Conservation (phyloP, 2,888 invertebrate species). For the Monoplex corrugatus region DNA sequence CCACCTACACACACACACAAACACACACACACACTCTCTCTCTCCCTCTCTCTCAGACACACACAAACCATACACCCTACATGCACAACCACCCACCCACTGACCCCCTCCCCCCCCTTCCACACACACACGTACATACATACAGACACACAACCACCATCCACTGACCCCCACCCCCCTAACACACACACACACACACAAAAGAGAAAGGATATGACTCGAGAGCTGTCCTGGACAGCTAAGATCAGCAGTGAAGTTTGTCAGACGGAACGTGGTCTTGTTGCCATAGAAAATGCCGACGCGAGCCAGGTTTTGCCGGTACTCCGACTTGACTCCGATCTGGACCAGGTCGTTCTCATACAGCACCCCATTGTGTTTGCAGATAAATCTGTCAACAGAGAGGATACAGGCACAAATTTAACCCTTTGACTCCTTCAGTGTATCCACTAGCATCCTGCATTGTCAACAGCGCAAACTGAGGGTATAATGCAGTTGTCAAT, state of each 20-base stretch:
- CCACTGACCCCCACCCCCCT: neutral
- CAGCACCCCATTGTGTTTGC: constrained; percentile 97
- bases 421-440: too few relatives aligned
- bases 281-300: constrained; percentile 98
- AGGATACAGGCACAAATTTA: neutral
- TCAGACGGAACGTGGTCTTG: constrained; percentile 87
- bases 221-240: constrained; percentile 88
- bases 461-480: too few relatives aligned
- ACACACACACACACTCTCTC: constrained; percentile 25
- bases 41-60: too few relatives aligned
- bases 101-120: neutral
- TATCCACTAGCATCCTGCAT: too few relatives aligned
- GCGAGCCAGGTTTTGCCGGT: constrained; percentile 96
- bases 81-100: neutral
- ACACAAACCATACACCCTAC: neutral
- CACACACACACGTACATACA: neutral
- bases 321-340: constrained; percentile 99
- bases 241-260: constrained; percentile 88
- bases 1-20: neutral
- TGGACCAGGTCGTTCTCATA: constrained; percentile 98
- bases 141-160: neutral
- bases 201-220: constrained; percentile 43
- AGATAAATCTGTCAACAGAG: constrained; percentile 71
- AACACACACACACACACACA: constrained; percentile 21
- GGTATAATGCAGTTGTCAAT: too few relatives aligned